A percentile compares a stretch with the other conserved stretches of the same genome.
Evolutionary conservation across 2,888 invertebrate species (phyloP).

Genomic region (Lissonota sp.): DNA sequence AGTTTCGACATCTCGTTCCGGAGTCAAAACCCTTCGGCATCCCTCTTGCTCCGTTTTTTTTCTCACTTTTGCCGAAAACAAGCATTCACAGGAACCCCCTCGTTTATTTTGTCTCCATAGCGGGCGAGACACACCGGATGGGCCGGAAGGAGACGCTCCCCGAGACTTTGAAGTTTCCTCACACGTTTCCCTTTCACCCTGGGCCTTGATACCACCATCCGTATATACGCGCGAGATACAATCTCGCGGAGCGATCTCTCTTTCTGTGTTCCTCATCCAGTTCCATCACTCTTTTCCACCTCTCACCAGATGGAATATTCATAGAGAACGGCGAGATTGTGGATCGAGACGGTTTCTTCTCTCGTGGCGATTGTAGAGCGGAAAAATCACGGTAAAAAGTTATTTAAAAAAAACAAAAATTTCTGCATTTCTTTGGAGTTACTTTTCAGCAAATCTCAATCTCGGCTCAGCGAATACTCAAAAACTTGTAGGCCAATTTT

Average conservation of each 20-base stretch:
- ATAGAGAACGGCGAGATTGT: neutral
- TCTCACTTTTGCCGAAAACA: slow-evolving; percentile 36
- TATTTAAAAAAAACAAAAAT: no score
- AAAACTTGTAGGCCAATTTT: no score
- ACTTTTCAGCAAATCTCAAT: no score
- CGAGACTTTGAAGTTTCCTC: slow-evolving; percentile 61
- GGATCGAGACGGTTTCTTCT: no score
- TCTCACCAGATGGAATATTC: slow-evolving; percentile 22
- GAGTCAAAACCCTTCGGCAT: slow-evolving; percentile 46
- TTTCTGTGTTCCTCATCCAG: slow-evolving; percentile 6
- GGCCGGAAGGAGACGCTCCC: slow-evolving; percentile 58
- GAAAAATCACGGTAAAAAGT: no score
- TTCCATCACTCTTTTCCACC: slow-evolving; percentile 1
- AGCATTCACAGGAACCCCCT: slow-evolving; percentile 34
- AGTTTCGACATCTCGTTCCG: slow-evolving; percentile 57
- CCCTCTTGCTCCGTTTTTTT: slow-evolving; percentile 2
- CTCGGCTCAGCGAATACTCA: no score
- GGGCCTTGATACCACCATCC: slow-evolving; percentile 1
- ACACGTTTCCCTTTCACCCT: slow-evolving; percentile 39
- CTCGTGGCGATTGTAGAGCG: no score
- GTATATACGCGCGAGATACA: slow-evolving; percentile 5
- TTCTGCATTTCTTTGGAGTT: no score
- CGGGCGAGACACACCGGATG: slow-evolving; percentile 53
- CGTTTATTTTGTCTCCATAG: slow-evolving; percentile 61
- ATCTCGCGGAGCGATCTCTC: slow-evolving; percentile 22